Evolutionary conservation across 2,113 vertebrate genomes (phyloP).

Genomic region (Gracilinanus agilis): DNA sequence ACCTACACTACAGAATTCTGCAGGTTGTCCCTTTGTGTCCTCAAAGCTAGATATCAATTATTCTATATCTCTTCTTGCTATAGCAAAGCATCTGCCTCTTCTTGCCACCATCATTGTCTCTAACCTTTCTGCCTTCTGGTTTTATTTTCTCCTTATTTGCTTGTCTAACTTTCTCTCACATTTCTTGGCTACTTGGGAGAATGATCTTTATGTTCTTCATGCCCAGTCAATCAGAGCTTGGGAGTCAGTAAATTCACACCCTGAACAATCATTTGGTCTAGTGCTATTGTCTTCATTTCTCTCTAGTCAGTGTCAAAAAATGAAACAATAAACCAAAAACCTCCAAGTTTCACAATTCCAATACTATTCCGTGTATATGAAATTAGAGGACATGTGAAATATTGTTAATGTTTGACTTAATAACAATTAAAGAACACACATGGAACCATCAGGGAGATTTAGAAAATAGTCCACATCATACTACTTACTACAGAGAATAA

Average conservation of each 20-base stretch:
- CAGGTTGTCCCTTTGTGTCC: not conserved
- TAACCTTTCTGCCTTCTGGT: not conserved
- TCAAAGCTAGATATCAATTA: not conserved
- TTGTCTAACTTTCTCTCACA: not conserved
- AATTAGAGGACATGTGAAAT: not conserved
- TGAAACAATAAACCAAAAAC: not conserved
- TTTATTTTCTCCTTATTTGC: not conserved
- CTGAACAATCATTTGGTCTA: not conserved
- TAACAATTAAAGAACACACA: not conserved
- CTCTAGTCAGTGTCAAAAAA: not conserved
- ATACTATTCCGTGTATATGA: not conserved
- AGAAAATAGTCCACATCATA: not conserved
- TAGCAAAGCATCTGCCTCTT: not conserved
- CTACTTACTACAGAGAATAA: not conserved
- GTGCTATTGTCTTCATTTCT: not conserved
- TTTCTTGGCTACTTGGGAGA: not conserved
- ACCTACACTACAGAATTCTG: not conserved
- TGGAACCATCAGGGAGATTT: not conserved
- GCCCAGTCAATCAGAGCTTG: not conserved
- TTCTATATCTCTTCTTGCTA: not conserved
- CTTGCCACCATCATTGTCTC: not conserved
- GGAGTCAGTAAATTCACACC: not conserved
- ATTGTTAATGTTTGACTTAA: not conserved
- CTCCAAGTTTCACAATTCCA: not conserved
- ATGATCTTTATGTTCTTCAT: not conserved